Evolutionary conservation across 2,113 vertebrate genomes (phyloP).

Genomic region (Indri indri): DNA sequence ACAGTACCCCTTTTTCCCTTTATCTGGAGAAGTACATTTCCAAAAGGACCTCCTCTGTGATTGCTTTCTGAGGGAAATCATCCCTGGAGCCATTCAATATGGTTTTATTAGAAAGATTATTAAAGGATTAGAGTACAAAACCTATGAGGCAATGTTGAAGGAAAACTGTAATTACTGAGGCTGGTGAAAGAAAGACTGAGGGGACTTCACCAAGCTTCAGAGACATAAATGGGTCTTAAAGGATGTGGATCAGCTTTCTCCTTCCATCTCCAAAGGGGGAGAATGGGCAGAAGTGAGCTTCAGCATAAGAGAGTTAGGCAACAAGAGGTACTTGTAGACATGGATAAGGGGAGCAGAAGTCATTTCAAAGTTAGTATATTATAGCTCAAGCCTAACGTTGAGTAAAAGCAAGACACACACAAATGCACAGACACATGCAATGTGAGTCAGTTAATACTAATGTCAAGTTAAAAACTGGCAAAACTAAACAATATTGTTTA

Average conservation of each 20-base stretch:
- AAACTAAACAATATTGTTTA: constrained; percentile 13
- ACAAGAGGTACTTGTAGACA: neutral
- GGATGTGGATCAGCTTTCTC: neutral
- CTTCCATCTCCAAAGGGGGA: neutral
- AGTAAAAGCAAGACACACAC: neutral
- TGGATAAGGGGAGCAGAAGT: neutral
- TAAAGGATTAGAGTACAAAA: constrained; percentile 58
- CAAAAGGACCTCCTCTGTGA: constrained; percentile 11
- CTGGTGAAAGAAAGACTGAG: constrained; percentile 57
- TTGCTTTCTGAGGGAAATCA: constrained; percentile 26
- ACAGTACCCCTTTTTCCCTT: neutral
- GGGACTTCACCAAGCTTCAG: constrained; percentile 15
- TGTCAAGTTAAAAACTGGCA: neutral
- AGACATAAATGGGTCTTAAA: constrained; percentile 45
- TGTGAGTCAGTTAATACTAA: neutral
- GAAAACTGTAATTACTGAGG: constrained; percentile 68
- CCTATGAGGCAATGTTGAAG: constrained; percentile 52
- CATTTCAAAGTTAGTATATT: constrained; percentile 9
- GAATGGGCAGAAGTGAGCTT: constrained; percentile 19
- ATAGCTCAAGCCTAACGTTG: neutral
- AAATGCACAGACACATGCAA: neutral
- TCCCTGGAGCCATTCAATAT: constrained; percentile 25
- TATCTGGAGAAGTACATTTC: constrained; percentile 20
- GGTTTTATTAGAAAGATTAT: constrained; percentile 63
- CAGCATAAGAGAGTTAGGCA: neutral